Evolutionary conservation across 2,113 vertebrate genomes (phyloP).

Genomic region (Lagopus muta): DNA sequence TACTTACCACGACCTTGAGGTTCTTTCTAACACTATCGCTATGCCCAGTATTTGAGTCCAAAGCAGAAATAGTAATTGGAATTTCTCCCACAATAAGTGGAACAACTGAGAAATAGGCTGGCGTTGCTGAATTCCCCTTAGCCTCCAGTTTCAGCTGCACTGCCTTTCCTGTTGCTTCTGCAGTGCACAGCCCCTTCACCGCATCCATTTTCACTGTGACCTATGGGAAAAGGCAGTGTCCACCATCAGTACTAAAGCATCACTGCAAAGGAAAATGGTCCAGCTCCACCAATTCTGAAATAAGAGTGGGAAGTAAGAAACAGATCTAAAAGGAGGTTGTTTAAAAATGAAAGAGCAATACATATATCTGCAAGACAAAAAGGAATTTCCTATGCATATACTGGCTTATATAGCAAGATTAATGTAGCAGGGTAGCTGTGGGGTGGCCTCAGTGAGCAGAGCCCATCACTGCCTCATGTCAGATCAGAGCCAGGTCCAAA

Average conservation of each 20-base stretch:
- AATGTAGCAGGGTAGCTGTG: not conserved
- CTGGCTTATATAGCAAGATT: not conserved
- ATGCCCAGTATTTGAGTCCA: not conserved
- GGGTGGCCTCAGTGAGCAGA: not conserved
- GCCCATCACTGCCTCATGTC: not conserved
- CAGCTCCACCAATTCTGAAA: not conserved
- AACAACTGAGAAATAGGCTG: slow-evolving; percentile 74
- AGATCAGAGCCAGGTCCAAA: not conserved
- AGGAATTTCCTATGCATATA: not conserved
- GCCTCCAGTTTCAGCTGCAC: slow-evolving; percentile 33
- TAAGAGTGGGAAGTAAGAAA: not conserved
- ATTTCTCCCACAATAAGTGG: slow-evolving; percentile 70
- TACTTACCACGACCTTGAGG: slow-evolving; percentile 60
- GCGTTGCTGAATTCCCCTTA: slow-evolving; percentile 67
- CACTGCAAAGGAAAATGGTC: not conserved
- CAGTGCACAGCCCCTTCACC: slow-evolving; percentile 15
- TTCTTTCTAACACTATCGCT: slow-evolving; percentile 48
- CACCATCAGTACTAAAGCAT: not conserved
- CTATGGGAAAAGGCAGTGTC: not conserved
- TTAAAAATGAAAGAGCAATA: not conserved
- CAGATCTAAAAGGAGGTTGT: not conserved
- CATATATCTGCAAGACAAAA: not conserved
- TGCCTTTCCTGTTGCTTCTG: not conserved
- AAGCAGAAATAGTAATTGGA: slow-evolving; percentile 69
- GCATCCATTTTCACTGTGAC: slow-evolving; percentile 14